Percentiles rank a stretch among this genome's conserved stretches.
Conservation (phyloP, 2,888 invertebrate genomes). For the Molanna angustata region DNA sequence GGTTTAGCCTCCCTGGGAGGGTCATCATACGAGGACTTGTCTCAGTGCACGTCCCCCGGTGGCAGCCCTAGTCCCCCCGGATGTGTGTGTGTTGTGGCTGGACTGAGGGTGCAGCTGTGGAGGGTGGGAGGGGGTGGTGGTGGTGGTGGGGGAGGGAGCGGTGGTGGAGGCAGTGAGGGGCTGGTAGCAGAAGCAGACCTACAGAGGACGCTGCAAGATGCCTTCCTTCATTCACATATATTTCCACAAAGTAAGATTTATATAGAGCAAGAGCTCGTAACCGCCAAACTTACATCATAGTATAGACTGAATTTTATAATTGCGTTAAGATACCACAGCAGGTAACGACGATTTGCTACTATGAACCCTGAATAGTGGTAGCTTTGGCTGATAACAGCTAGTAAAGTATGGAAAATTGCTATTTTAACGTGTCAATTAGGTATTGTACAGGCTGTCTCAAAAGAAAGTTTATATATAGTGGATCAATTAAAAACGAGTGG, state of each 20-base stretch:
- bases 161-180: conserved; percentile 62
- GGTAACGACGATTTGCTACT: no score
- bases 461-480: no score
- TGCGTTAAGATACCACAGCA: no score
- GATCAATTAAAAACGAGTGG: no score
- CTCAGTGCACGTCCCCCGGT: conserved; percentile 34
- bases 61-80: conserved; percentile 34
- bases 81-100: conserved; percentile 67
- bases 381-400: no score
- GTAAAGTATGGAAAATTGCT: no score
- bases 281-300: no score
- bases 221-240: conserved; percentile 51
- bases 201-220: conserved; percentile 67
- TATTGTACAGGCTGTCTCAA: no score
- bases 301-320: no score
- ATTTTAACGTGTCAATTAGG: no score
- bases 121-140: conserved; percentile 66
- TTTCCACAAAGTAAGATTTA: conserved; percentile 32
- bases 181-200: conserved; percentile 74
- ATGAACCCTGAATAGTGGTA: no score
- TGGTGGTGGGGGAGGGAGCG: conserved; percentile 70
- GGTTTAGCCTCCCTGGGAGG: conserved; percentile 57
- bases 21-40: conserved; percentile 6
- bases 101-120: conserved; percentile 83
- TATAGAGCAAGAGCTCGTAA: no score